Percentiles rank a stretch among this genome's conserved stretches.
Conservation (phyloP, 2,888 invertebrate species). For the Oasisia sp. region DNA sequence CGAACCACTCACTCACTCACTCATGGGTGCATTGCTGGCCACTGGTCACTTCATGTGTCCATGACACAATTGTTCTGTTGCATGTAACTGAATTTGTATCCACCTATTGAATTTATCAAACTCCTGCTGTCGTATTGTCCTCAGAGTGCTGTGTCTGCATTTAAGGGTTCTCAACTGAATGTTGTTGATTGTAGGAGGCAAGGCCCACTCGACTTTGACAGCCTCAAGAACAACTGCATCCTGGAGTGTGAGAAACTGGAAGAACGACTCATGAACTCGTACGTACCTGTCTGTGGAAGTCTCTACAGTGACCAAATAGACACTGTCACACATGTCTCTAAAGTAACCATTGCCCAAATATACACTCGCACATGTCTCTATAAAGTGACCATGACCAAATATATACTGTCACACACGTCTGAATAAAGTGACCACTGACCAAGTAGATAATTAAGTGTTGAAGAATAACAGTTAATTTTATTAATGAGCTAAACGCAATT, state of each 20-base stretch:
- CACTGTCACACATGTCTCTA: not conserved
- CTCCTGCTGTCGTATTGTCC: not conserved
- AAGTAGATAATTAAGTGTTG: not conserved
- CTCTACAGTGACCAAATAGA: not conserved
- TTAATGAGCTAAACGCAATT: too few relatives aligned
- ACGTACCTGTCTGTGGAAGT: not conserved
- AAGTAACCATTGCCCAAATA: not conserved
- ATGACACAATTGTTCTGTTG: not conserved
- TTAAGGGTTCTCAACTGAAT: not conserved
- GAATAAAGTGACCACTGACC: not conserved
- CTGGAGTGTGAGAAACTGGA: slow-evolving; percentile 64
- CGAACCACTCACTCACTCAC: too few relatives aligned
- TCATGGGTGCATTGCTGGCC: too few relatives aligned
- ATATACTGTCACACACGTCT: not conserved
- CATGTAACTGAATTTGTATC: not conserved
- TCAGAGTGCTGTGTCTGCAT: not conserved
- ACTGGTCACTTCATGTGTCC: not conserved
- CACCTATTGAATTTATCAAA: not conserved
- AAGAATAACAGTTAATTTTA: not conserved
- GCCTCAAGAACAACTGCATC: slow-evolving; percentile 61
- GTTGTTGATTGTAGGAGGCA: slow-evolving; percentile 44
- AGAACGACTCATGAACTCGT: slow-evolving; percentile 63
- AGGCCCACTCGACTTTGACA: slow-evolving; percentile 65
- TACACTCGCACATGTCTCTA: not conserved
- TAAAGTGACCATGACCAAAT: too few relatives aligned